Percentiles rank a stretch among this genome's conserved stretches.
These are phyloP conservation scores for Drosophila leonis DNA, from an alignment of 2,888 invertebrate species.

Conservation along the genomic window DNA sequence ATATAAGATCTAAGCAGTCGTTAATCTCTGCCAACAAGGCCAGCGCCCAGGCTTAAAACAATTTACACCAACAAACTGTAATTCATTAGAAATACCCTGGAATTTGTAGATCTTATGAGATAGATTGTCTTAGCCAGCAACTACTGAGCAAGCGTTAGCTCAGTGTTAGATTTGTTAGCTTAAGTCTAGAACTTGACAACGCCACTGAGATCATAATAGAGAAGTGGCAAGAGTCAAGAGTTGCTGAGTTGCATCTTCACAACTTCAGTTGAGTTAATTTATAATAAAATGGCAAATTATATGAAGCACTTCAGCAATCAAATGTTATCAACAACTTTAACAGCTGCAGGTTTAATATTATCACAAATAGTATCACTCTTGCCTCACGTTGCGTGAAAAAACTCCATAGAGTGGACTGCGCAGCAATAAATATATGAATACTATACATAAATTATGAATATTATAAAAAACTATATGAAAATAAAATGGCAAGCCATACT, in stretches of 20 bases:
- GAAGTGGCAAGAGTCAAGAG: too few relatives aligned
- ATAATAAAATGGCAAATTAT: background rate
- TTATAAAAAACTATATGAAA: too few relatives aligned
- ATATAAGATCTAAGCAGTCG: slow-evolving; percentile 46
- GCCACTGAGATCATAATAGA: too few relatives aligned
- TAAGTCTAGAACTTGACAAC: too few relatives aligned
- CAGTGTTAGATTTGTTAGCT: too few relatives aligned
- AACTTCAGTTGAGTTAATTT: background rate
- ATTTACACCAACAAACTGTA: slow-evolving; percentile 1
- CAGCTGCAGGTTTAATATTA: background rate
- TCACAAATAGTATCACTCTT: background rate
- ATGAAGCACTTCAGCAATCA: background rate
- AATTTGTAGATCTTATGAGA: background rate
- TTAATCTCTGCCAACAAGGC: slow-evolving; percentile 54
- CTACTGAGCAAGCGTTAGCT: background rate
- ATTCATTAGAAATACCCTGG: background rate
- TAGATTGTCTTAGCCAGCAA: too few relatives aligned
- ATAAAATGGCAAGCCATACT: background rate
- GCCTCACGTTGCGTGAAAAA: background rate
- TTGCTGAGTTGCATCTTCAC: background rate
- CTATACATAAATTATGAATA: too few relatives aligned
- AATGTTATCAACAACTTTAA: background rate
- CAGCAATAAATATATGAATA: too few relatives aligned
- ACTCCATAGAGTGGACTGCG: too few relatives aligned
- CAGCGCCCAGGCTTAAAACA: slow-evolving; percentile 14